Base-by-base conservation (phyloP, 1,140 invertebrate genomes). In the Holotrichia oblita region DNA sequence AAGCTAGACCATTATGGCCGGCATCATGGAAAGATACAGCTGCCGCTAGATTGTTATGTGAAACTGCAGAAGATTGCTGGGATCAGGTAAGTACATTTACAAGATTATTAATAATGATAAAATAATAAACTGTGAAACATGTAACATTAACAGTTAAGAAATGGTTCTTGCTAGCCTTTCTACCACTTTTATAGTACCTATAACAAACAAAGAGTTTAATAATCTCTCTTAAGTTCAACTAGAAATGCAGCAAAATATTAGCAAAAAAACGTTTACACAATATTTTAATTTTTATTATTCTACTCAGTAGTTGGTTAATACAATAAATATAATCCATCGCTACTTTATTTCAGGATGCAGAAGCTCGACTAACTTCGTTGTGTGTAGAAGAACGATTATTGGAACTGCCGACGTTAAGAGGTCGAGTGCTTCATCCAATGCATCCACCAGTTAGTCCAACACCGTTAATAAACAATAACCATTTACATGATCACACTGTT, bases 21-120 rank as follows among this genome's bases (percentile, higher is more conserved):
- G 84, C 86, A 20, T 85, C 88, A 41, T 93, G 92, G 92, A 88
- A 89, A 64, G 89, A 91, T 78, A 88, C 91, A 10, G 91, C 92
- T 0, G 92, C 94, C 20, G 89, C 93, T 4, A 91, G 93, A 79
- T 89, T 95, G 20, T 90, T 97, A 42, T 91, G 91, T 78, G 96
- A 97, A 88, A 98, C 96, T 0, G 95, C 97, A 81, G 95, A 97
- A 86, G 96, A 98, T 85, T 98, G 96, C 88, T 98, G 96, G 96
- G 97, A 98, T 87, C 86, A 87, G 80, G 85, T 85, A 79, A 79
- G 42, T 40, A 55, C 27, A 48, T 40, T 40, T 41, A 40, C 2
- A 17, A 17, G 27, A 34, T 34, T 34, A 2, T 34, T 34, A 34
- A n/a, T n/a, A n/a, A n/a, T n/a, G n/a, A n/a, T n/a, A n/a, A n/a